These are phyloP conservation scores for Melanitta fusca DNA, from an alignment of 2,797 vertebrate species.

Conservation along the genomic window DNA sequence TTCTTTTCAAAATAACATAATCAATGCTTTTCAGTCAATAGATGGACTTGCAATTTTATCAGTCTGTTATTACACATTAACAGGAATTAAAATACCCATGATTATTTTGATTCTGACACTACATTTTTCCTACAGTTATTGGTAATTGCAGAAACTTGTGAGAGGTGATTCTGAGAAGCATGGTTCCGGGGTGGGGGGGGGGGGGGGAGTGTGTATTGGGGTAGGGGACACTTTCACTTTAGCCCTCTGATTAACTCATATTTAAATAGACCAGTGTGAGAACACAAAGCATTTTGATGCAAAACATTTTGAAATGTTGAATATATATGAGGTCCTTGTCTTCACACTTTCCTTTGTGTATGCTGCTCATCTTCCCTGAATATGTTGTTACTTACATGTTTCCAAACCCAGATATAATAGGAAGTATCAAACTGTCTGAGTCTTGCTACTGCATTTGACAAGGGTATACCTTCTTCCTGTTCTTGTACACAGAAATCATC, in stretches of 20 bases:
- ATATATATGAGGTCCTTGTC: neutral
- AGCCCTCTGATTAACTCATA: neutral
- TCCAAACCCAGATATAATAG: neutral
- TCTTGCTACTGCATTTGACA: neutral
- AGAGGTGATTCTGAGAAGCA: fast-evolving
- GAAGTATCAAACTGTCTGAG: neutral
- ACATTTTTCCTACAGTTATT: neutral
- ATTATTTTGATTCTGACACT: neutral
- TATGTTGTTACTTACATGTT: neutral
- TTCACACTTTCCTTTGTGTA: neutral
- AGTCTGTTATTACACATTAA: neutral
- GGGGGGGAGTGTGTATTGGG: fast-evolving
- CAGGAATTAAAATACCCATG: neutral
- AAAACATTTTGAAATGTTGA: neutral
- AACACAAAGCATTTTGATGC: neutral
- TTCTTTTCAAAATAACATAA: neutral
- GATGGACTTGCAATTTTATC: neutral
- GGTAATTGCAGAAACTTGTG: neutral
- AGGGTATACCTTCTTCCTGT: neutral
- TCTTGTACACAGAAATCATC: neutral
- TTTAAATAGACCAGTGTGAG: neutral
- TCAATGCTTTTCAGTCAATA: neutral
- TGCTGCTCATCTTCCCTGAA: neutral
- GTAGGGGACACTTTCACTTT: neutral
- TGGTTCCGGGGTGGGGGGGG: neutral